These are phyloP conservation scores for Xiphophorus couchianus DNA, from an alignment of 2,113 vertebrate species.

Conservation along the genomic window DNA sequence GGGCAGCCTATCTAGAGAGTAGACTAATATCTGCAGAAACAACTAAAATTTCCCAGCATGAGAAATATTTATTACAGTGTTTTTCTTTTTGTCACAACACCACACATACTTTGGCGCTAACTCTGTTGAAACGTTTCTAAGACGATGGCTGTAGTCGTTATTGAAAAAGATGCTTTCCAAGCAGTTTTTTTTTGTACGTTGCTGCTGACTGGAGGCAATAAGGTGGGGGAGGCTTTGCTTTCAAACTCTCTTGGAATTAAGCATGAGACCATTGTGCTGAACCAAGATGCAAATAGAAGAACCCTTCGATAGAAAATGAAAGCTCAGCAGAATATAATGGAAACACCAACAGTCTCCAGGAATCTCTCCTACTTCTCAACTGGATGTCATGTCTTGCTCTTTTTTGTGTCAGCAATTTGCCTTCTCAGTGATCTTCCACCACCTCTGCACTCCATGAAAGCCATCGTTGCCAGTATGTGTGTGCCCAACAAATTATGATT, in stretches of 20 bases:
- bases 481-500: not conserved
- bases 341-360: slow-evolving; percentile 16
- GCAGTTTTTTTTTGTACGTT: slow-evolving; percentile 28
- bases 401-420: not conserved
- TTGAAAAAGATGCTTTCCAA: slow-evolving; percentile 28
- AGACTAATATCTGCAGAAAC: slow-evolving; percentile 31
- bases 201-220: slow-evolving; percentile 10
- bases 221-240: slow-evolving; percentile 4
- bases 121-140: slow-evolving; percentile 29
- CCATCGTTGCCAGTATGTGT: slow-evolving; percentile 1
- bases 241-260: slow-evolving; percentile 38
- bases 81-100: slow-evolving; percentile 33
- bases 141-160: slow-evolving; percentile 26
- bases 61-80: slow-evolving; percentile 14
- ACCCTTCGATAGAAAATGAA: slow-evolving; percentile 22
- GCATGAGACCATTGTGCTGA: slow-evolving; percentile 15
- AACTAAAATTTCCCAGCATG: slow-evolving; percentile 28
- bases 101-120: slow-evolving; percentile 23
- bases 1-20: slow-evolving; percentile 19
- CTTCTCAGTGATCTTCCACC: not conserved
- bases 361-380: slow-evolving; percentile 6
- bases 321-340: slow-evolving; percentile 43
- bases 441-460: slow-evolving; percentile 15
- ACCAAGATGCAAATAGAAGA: slow-evolving; percentile 27
- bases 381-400: slow-evolving; percentile 4